Conservation (phyloP, 1,140 invertebrate genomes). For the Homarus americanus region DNA sequence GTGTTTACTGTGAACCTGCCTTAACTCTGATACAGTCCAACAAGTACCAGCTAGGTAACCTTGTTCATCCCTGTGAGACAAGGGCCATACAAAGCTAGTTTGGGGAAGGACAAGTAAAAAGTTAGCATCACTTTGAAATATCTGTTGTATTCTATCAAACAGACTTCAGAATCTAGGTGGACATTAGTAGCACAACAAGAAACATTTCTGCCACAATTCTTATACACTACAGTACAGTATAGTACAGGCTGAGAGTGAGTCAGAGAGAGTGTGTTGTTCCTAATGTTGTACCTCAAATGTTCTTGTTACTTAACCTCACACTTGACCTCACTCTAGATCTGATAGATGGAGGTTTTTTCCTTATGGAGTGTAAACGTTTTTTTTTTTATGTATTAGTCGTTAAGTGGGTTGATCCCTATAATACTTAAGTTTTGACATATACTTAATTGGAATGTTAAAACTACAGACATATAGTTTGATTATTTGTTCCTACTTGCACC, state of each 20-base stretch:
- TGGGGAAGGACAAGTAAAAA: slow-evolving; percentile 18
- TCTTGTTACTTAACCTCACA: neutral
- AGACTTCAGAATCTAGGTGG: neutral
- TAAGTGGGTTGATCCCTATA: neutral
- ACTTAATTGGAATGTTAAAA: neutral
- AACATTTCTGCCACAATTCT: slow-evolving; percentile 28
- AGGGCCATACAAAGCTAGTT: neutral
- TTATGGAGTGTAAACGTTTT: neutral
- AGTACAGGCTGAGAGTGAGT: slow-evolving; percentile 26
- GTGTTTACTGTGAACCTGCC: slow-evolving; percentile 18
- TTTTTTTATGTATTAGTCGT: neutral
- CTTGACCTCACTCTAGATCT: neutral
- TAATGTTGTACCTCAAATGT: neutral
- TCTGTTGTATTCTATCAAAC: slow-evolving; percentile 34
- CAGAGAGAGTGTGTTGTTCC: neutral
- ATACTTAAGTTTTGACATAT: neutral
- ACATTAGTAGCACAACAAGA: slow-evolving; percentile 31
- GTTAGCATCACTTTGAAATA: slow-evolving; percentile 15
- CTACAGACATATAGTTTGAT: slow-evolving; percentile 16
- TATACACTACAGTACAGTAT: too few species aligned
- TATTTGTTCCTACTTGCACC: slow-evolving; percentile 4
- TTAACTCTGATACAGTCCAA: neutral
- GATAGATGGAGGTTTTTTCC: neutral
- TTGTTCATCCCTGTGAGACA: neutral
- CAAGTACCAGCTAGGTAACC: neutral